phyloP scores from a whole-genome alignment of 1,140 invertebrate genomes.

The Drepana arcuata region DNA sequence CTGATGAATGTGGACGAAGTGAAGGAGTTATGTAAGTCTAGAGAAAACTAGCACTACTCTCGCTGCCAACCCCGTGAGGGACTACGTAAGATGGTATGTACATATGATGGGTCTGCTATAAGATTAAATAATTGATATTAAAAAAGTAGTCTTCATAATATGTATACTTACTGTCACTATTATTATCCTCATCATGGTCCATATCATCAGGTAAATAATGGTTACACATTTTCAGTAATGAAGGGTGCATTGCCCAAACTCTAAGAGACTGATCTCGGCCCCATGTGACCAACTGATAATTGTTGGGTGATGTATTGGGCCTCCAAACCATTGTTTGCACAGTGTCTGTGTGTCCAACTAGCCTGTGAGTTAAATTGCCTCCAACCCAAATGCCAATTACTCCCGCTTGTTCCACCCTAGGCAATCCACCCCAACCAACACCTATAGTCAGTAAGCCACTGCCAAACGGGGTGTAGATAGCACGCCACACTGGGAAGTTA shows the following conservation, averaged over 20 bases:
- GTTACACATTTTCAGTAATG: constrained; percentile 82
- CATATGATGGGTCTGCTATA: too few species aligned
- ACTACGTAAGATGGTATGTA: too few species aligned
- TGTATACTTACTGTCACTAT: constrained; percentile 60
- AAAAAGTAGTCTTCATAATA: too few species aligned
- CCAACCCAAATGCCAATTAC: constrained; percentile 67
- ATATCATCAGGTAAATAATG: constrained; percentile 71
- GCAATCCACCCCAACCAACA: constrained; percentile 66
- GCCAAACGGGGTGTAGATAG: constrained; percentile 93
- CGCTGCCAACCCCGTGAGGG: too few species aligned
- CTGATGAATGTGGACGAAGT: too few species aligned
- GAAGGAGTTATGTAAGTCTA: too few species aligned
- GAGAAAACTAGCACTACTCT: too few species aligned
- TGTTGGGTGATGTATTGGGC: constrained; percentile 75
- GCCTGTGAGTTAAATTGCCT: constrained; percentile 66
- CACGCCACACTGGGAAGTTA: constrained; percentile 93
- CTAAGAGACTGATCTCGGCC: constrained; percentile 93
- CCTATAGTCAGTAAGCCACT: constrained; percentile 91
- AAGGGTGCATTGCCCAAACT: constrained; percentile 91
- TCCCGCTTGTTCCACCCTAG: constrained; percentile 64
- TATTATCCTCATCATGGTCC: constrained; percentile 60
- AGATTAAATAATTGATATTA: too few species aligned
- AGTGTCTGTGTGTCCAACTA: constrained; percentile 94
- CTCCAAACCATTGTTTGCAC: constrained; percentile 96
- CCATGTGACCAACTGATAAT: constrained; percentile 95